Evolutionary conservation across 2,113 vertebrate genomes (phyloP).

Genomic region (Pelecanus crispus): DNA sequence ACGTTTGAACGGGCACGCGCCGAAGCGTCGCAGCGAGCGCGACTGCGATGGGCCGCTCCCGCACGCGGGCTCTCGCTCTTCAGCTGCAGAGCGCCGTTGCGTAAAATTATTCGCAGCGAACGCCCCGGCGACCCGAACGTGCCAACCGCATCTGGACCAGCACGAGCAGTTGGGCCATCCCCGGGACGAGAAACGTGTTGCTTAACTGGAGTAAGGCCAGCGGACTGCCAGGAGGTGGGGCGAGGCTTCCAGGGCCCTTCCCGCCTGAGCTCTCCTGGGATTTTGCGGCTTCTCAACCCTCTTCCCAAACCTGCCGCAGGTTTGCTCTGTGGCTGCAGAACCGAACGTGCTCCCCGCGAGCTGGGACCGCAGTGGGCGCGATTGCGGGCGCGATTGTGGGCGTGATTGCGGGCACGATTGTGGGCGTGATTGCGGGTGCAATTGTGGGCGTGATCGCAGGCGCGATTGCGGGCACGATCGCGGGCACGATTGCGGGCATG

Average conservation of each 20-base stretch:
- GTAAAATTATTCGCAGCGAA: accelerated
- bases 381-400: no score
- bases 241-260: neutral
- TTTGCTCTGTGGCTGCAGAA: neutral
- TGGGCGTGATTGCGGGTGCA: no score
- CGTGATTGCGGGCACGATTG: no score
- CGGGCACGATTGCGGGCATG: no score
- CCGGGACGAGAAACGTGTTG: neutral
- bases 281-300: neutral
- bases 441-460: no score
- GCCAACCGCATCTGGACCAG: neutral
- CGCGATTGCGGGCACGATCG: no score
- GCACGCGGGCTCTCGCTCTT: neutral
- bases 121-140: accelerated
- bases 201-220: neutral
- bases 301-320: neutral
- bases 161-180: neutral
- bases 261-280: neutral
- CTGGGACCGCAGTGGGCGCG: no score
- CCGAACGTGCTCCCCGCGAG: accelerated
- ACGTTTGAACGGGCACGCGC: accelerated
- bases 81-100: neutral
- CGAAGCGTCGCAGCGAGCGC: neutral
- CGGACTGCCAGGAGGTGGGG: neutral
- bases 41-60: accelerated